Evolutionary conservation across 2,888 invertebrate genomes (phyloP).

Genomic region (Sepiola atlantica): DNA sequence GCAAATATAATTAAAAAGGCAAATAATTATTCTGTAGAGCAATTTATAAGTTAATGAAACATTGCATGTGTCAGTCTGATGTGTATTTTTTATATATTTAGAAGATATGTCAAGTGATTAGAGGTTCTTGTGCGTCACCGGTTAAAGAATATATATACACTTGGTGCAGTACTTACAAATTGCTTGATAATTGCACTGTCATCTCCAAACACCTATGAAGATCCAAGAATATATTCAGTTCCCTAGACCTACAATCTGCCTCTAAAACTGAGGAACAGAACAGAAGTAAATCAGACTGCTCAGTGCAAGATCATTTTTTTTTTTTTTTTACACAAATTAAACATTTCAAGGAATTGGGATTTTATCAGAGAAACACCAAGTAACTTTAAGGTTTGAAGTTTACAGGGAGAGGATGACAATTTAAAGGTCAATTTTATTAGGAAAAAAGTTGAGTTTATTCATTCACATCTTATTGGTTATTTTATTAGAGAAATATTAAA

Average conservation of each 20-base stretch:
- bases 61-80: background rate
- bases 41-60: background rate
- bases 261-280: conserved; percentile 45
- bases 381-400: too few species aligned
- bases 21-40: background rate
- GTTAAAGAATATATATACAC: conserved; percentile 36
- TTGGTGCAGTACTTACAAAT: conserved; percentile 45
- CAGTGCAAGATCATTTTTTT: background rate
- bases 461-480: too few species aligned
- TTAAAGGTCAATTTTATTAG: too few species aligned
- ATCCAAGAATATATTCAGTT: conserved; percentile 45
- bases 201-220: conserved; percentile 45
- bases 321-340: too few species aligned
- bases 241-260: conserved; percentile 41
- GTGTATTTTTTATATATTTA: background rate
- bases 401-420: too few species aligned
- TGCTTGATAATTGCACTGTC: conserved; percentile 39
- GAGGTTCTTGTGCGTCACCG: conserved; percentile 14
- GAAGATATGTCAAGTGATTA: background rate
- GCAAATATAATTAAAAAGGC: background rate
- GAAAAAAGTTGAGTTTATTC: too few species aligned
- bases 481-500: too few species aligned
- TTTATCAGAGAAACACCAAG: too few species aligned
- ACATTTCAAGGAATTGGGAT: too few species aligned
- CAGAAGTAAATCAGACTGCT: conserved; percentile 32